A percentile compares a stretch with the other conserved stretches of the same genome.
Conservation (phyloP, 1,140 invertebrate genomes). For the Drosophila ananassae region DNA sequence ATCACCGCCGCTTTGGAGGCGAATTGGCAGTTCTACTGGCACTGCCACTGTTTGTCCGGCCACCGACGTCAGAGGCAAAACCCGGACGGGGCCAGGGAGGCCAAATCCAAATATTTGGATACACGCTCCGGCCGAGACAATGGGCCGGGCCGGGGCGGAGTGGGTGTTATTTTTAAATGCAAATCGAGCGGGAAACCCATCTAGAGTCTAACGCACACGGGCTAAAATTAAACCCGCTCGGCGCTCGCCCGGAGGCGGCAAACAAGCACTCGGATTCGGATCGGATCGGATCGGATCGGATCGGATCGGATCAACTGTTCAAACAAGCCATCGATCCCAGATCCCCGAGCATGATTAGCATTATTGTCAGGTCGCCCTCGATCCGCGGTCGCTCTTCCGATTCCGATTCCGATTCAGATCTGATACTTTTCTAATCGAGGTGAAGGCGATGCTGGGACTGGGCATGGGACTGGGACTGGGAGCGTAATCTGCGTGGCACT, state of each 20-base stretch:
- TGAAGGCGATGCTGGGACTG: no score
- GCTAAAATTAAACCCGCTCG: slow-evolving; percentile 64
- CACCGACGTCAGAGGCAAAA: slow-evolving; percentile 45
- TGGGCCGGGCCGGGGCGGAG: not conserved
- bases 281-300: no score
- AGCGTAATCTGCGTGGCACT: not conserved
- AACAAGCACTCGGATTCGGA: not conserved
- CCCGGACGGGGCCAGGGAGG: slow-evolving; percentile 3
- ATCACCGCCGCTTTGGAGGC: no score
- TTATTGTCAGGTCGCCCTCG: not conserved
- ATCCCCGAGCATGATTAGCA: slow-evolving; percentile 9
- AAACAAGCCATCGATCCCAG: slow-evolving; percentile 49
- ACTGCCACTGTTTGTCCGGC: no score
- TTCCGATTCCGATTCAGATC: not conserved
- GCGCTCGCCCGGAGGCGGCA: not conserved
- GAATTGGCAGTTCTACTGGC: no score
- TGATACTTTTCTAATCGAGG: slow-evolving; percentile 2
- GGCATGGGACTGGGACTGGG: no score
- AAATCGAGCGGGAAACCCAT: slow-evolving; percentile 62
- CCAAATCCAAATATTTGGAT: slow-evolving; percentile 54
- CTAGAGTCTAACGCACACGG: slow-evolving; percentile 47
- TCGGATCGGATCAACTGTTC: slow-evolving; percentile 56
- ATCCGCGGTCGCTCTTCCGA: not conserved
- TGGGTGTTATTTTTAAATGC: slow-evolving; percentile 49
- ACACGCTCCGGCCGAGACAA: slow-evolving; percentile 41